These are phyloP conservation scores for Hymenopus coronatus DNA, from an alignment of 2,888 invertebrate species.

Conservation along the genomic window DNA sequence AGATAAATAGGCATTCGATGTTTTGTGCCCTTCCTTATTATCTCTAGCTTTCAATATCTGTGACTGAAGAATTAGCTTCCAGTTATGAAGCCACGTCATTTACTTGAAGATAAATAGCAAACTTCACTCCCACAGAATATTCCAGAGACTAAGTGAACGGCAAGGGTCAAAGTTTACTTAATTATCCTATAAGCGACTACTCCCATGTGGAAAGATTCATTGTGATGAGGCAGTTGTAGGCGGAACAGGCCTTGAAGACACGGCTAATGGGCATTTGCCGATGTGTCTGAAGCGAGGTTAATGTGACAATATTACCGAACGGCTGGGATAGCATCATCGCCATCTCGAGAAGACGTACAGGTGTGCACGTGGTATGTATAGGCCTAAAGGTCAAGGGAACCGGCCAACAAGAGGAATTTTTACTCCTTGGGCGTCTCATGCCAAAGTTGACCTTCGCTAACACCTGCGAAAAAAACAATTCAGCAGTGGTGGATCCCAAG, in stretches of 20 bases:
- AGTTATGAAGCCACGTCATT: no score
- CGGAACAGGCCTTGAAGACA: not conserved
- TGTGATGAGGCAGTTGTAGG: not conserved
- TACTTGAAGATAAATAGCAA: not conserved
- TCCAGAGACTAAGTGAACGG: not conserved
- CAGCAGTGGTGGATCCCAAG: constrained; percentile 7
- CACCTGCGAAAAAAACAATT: not conserved
- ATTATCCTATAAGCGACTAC: not conserved
- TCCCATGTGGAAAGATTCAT: not conserved
- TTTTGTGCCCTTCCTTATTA: no score
- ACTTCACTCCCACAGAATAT: not conserved
- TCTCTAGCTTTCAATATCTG: no score
- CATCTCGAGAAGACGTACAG: not conserved
- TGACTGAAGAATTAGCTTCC: no score
- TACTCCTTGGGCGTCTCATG: not conserved
- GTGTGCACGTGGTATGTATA: constrained; percentile 4
- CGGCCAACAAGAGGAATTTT: not conserved
- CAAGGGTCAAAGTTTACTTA: not conserved
- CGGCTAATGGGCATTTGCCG: not conserved
- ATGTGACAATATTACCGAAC: not conserved
- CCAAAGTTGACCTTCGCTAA: constrained; percentile 4
- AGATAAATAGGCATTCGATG: no score
- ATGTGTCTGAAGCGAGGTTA: not conserved
- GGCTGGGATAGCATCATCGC: not conserved
- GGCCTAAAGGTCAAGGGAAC: constrained; percentile 12